Evolutionary conservation across 2,888 invertebrate species (phyloP), one percentile per base, ranked within the genome.

Genomic region (Microplitis manilae): DNA sequence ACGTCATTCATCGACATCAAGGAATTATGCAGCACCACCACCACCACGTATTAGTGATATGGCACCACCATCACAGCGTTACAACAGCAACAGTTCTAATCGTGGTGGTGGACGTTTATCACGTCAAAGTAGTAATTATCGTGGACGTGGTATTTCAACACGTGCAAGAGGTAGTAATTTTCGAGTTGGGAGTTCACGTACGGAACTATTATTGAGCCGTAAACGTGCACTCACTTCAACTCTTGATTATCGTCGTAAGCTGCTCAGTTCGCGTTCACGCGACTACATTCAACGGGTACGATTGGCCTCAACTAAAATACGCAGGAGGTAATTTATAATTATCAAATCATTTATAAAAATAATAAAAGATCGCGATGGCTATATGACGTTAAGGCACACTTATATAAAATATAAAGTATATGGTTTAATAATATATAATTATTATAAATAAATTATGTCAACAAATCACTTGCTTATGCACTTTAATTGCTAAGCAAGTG

Each of bases 201-300:
- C 86, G 79, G 89, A 89, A 82, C 80, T 84, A 76, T 79, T 88
- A 79, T 82, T 88, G 82, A 85, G 87, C 79, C 88, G 89, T 83
- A 89, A 89, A 83, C 87, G 89, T 80, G 84, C 85, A 77, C 84
- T 88, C 62, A 82, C 81, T 17, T 85, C 88, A 79, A 67, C 65
- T 17, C 86, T 89, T 81, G 89, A 89, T 83, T 89, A 89, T 85
- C 87, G 89, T 75, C 88, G 89, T 84, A 89, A 89, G 86, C 84
- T 89, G 84, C 84, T 88, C 77, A 86, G 86, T 73, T 85, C 89
- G 84, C 87, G 88, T 77, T 87, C 89, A 77, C 87, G 89, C 81
- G 89, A 89, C 87, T 89, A 88, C 87, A 84, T 89, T 76, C 88
- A 88, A 83, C 88, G 89, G 82, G 86, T 86, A 83, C 88, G 88